Base-by-base conservation (phyloP, 2,888 invertebrate genomes). In the Strigamia crassipes region DNA sequence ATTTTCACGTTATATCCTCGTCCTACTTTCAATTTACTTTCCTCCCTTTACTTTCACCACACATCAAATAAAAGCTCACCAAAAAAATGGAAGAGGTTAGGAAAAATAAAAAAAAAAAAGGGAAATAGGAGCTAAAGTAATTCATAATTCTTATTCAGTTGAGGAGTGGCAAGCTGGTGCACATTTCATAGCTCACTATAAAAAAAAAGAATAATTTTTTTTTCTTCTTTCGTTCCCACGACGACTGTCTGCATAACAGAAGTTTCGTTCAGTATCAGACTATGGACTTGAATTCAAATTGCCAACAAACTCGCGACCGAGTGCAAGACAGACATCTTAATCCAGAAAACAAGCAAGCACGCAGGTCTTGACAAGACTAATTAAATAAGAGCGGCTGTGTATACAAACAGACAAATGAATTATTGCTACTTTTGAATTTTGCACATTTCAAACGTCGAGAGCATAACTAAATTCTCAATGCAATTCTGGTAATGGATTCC, bases 151-250 rank as follows among this genome's bases (percentile, higher is more conserved):
- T 51, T 56, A 56, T 56, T 56, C 56, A 56, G 56, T 56, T 56
- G 56, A n/a, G 56, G 56, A 56, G 56, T 56, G 56, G 56, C 56
- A 56, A 56, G 56, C 56, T 56, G 56, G 56, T 56, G 56, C 56
- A 56, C 56, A 56, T 56, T 56, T 56, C 56, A 56, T 56, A 56
- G 56, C 56, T 56, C 56, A 56, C 56, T 56, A 56, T 56, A 56
- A 56, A 56, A 56, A 18, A 18, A 56, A 56, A 56, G 21, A 18
- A n/a, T n/a, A n/a, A n/a, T n/a, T n/a, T n/a, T n/a, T n/a, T n/a
- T n/a, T 56, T 56, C 21, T 56, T 56, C 21, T 56, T 56, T 6
- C 6, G 9, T 56, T 56, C 56, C 56, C 56, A 21, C n/a, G 56
- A 56, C 56, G 56, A 56, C 18, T 56, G 56, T 56, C 56, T 56